phyloP scores from a whole-genome alignment of 2,888 invertebrate genomes.

The Silvanus unidentatus region DNA sequence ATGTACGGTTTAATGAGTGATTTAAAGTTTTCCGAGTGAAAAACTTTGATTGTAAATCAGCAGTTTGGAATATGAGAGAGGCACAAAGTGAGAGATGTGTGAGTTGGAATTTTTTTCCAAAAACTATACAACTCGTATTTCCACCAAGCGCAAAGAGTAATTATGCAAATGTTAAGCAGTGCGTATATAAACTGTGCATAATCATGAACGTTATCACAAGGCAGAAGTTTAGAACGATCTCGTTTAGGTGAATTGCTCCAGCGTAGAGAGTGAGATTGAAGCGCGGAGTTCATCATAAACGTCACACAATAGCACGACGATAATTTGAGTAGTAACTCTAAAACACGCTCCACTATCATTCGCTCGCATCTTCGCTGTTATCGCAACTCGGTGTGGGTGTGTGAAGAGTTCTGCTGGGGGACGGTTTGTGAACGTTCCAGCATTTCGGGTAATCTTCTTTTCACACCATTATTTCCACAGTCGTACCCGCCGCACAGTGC shows the following conservation, averaged over 20 bases:
- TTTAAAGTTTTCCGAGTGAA: too few species aligned
- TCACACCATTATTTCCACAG: constrained; percentile 46
- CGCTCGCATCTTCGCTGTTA: constrained; percentile 15
- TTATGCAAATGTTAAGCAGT: constrained; percentile 24
- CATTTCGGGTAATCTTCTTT: constrained; percentile 38
- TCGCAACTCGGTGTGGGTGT: too few species aligned
- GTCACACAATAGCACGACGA: constrained; percentile 31
- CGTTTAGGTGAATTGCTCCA: constrained; percentile 31
- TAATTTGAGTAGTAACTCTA: constrained; percentile 33
- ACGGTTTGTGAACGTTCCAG: neutral
- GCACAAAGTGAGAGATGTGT: too few species aligned
- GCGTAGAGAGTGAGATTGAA: too few species aligned
- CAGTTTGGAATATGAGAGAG: too few species aligned
- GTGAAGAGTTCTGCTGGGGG: too few species aligned
- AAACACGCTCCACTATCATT: constrained; percentile 6
- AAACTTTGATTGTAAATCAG: too few species aligned
- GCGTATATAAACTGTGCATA: constrained; percentile 28
- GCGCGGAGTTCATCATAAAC: constrained; percentile 38
- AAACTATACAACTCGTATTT: too few species aligned
- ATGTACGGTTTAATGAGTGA: too few species aligned
- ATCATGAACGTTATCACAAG: constrained; percentile 31
- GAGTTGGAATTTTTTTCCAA: too few species aligned
- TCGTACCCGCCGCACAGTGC: constrained; percentile 14
- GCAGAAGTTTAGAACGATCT: constrained; percentile 35
- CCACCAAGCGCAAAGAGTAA: constrained; percentile 12